These are phyloP conservation scores for Drosophila helvetica DNA, from an alignment of 2,888 invertebrate species.

Conservation along the genomic window DNA sequence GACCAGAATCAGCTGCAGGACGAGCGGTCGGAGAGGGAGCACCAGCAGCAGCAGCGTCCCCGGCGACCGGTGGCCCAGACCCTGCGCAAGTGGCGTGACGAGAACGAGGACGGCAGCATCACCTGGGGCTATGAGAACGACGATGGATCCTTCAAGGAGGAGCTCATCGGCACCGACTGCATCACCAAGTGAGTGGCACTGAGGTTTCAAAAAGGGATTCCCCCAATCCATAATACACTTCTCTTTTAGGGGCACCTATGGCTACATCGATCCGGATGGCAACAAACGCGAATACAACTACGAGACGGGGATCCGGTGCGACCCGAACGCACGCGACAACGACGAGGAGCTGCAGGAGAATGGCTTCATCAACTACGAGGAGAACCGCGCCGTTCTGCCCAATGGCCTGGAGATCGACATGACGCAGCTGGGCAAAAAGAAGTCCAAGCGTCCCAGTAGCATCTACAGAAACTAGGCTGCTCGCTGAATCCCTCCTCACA, in stretches of 20 bases:
- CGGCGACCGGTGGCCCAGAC: constrained; percentile 90
- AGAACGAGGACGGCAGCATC: constrained; percentile 90
- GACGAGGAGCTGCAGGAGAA: constrained; percentile 85
- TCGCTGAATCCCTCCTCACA: constrained; percentile 28
- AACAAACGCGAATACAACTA: constrained; percentile 92
- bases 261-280: constrained; percentile 93
- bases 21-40: constrained; percentile 66
- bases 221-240: not conserved
- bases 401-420: constrained; percentile 90
- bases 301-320: constrained; percentile 90
- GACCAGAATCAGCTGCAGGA: constrained; percentile 80
- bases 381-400: constrained; percentile 89
- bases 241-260: constrained; percentile 89
- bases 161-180: constrained; percentile 91
- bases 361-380: constrained; percentile 90
- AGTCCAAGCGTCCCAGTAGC: constrained; percentile 87
- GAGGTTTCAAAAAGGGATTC: too few species aligned
- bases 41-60: constrained; percentile 72
- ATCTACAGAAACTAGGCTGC: constrained; percentile 79
- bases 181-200: constrained; percentile 85
- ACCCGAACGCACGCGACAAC: constrained; percentile 84
- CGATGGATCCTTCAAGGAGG: constrained; percentile 94
- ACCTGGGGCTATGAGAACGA: constrained; percentile 95
- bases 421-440: constrained; percentile 88
- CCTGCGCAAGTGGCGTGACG: constrained; percentile 89